Conservation (phyloP, 2,797 vertebrate genomes). For the Podarcis siculus region DNA sequence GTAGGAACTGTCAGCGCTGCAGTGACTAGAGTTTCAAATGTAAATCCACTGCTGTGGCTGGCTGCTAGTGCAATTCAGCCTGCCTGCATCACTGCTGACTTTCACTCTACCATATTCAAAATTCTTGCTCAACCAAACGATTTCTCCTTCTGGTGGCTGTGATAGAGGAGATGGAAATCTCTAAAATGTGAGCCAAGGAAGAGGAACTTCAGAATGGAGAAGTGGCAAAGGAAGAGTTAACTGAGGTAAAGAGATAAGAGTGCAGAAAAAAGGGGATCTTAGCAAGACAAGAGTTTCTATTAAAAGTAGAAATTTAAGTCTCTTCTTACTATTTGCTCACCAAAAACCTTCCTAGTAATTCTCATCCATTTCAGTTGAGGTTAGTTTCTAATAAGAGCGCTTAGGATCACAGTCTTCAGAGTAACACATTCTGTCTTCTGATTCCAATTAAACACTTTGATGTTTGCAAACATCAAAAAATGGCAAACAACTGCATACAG, state of each 20-base stretch:
- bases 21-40: neutral
- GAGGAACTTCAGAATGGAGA: neutral
- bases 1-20: neutral
- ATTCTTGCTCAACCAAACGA: neutral
- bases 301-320: neutral
- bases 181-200: neutral
- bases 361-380: too few species aligned
- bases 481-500: too few species aligned
- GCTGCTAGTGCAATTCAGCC: neutral
- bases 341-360: neutral
- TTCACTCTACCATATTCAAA: neutral
- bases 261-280: neutral
- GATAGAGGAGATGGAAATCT: neutral
- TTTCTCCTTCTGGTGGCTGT: neutral
- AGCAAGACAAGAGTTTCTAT: neutral
- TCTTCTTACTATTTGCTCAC: neutral
- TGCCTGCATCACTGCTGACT: neutral
- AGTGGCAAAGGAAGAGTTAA: neutral
- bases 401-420: neutral
- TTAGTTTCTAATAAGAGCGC: too few species aligned
- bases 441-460: too few species aligned
- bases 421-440: too few species aligned
- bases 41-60: neutral
- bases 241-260: neutral
- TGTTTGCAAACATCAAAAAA: too few species aligned